Base-by-base conservation (phyloP, 35 echinoderm and acorn worm genomes). In the Chiridota heheva region DNA sequence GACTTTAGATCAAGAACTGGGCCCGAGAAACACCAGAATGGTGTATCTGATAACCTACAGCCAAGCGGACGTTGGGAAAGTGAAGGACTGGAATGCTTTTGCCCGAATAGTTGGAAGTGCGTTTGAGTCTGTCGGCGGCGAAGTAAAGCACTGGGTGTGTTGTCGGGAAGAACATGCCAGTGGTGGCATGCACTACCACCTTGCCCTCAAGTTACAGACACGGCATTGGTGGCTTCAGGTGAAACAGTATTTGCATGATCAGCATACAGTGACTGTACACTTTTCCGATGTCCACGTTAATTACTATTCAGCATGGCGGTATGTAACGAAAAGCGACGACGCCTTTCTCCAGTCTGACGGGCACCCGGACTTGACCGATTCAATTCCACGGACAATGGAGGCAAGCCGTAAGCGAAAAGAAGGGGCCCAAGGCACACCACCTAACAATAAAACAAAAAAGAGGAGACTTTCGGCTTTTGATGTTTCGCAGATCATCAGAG, bases 221-320 rank as follows among this genome's bases (percentile, higher is more conserved):
- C 10, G 18, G 20, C 0, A 32, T 31, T 36, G 82, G 15, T 84
- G 82, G 67, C 20, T 73, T 24, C 7, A 31, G 18, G 82, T 74
- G 5, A 71, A 73, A 22, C 42, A 60, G 20, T 5, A 10, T 3
- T 17, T 84, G 30, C 30, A 84, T 45, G 15, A 56, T 34, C 6
- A 62, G 51, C 36, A 74, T 40, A 20, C 7, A 2, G 41, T 84
- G 0, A 13, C 2, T 0, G 82, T 84, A 18, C 4, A 84, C 48
- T 84, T 84, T 74, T 51, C 64, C 34, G 20, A 22, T n/a, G 73
- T 6, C 16, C 82, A 84, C 45, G 82, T 60, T 6, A 84, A 84
- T 38, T 84, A 84, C 63, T 84, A 72, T 26, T 40, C 67, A 13
- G 82, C 82, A 20, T 84, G 63, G 42, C 22, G 40, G 20, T 74